These are phyloP conservation scores for Aspidoscelis tigris DNA, from an alignment of 2,113 vertebrate genomes.

Conservation along the genomic window DNA sequence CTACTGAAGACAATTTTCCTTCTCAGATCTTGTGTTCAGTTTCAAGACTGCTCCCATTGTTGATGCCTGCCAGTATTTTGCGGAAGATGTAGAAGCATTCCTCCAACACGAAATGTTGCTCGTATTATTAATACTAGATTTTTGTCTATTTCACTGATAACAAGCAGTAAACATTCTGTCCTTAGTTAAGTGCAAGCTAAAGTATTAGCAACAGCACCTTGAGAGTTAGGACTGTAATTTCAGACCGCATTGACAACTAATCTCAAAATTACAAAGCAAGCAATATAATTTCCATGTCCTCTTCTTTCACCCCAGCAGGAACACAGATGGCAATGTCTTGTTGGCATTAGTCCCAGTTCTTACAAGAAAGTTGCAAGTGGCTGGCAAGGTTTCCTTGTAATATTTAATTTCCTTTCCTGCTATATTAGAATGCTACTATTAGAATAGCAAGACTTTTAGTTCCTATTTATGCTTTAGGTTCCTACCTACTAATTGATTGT, in stretches of 20 bases:
- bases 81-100: not conserved
- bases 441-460: not conserved
- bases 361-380: not conserved
- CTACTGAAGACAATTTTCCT: conserved; percentile 14
- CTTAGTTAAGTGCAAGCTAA: conserved; percentile 9
- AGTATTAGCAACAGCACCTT: not conserved
- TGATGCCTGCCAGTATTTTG: conserved; percentile 10
- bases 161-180: conserved; percentile 8
- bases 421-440: not conserved
- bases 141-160: conserved; percentile 14
- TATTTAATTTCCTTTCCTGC: not conserved
- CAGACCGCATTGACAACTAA: not conserved
- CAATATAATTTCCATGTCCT: not conserved
- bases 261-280: conserved; percentile 27
- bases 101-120: not conserved
- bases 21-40: conserved; percentile 14
- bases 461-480: not conserved
- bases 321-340: conserved; percentile 1
- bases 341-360: conserved; percentile 17
- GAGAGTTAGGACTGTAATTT: not conserved
- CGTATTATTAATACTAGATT: conserved; percentile 20
- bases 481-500: not conserved
- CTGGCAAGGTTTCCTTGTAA: not conserved
- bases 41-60: conserved; percentile 12
- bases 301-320: not conserved